phyloP scores from a whole-genome alignment of 2,797 vertebrate species.

The Craterocephalus amniculus region DNA sequence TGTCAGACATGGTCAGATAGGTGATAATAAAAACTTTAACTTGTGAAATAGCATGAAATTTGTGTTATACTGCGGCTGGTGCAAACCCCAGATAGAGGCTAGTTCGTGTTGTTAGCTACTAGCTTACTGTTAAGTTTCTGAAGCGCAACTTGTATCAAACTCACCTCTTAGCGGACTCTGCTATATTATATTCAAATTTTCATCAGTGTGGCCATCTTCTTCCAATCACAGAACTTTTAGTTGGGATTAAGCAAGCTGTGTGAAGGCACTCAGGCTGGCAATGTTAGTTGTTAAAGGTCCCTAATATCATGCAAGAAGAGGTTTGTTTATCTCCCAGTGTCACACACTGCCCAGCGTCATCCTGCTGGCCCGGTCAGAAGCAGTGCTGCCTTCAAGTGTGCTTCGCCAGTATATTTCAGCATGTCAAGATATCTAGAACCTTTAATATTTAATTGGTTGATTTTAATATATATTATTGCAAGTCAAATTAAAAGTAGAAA shows the following conservation, averaged over 20 bases:
- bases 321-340: conserved; percentile 69
- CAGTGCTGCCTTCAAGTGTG: conserved; percentile 43
- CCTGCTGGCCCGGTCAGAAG: conserved; percentile 22
- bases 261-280: not conserved
- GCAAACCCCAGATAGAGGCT: conserved; percentile 3
- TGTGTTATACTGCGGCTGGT: not conserved
- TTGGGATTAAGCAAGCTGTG: not conserved
- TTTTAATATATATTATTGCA: not conserved
- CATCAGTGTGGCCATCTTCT: conserved; percentile 9
- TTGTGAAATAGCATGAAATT: not conserved
- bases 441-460: not conserved
- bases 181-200: conserved; percentile 20
- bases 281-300: conserved; percentile 30
- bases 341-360: conserved; percentile 43
- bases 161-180: conserved; percentile 56
- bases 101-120: conserved; percentile 44
- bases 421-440: not conserved
- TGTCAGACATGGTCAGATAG: not conserved
- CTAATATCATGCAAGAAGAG: conserved; percentile 10
- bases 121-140: conserved; percentile 55
- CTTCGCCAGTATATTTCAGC: accelerated
- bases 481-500: not conserved
- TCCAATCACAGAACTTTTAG: not conserved
- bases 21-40: not conserved
- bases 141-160: conserved; percentile 57